Conservation (phyloP, 2,113 vertebrate species). For the Lampris megalopsis region DNA sequence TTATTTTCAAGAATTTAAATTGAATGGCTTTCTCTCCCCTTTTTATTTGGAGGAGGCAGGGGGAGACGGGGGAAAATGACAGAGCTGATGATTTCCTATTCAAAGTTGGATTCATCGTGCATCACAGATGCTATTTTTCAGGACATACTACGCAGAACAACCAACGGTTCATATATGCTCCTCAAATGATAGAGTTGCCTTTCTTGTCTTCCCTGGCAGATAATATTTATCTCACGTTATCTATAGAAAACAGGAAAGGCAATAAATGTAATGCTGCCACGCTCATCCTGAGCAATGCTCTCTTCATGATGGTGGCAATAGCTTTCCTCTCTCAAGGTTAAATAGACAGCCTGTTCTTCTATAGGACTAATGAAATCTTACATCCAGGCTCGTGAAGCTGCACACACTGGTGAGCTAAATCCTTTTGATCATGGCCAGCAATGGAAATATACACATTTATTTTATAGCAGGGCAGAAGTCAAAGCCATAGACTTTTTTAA, state of each 20-base stretch:
- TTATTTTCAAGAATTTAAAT: conserved; percentile 1
- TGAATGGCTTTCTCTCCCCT: conserved; percentile 8
- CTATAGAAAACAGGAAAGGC: conserved; percentile 15
- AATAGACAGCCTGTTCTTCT: conserved; percentile 38
- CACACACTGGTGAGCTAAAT: conserved; percentile 43
- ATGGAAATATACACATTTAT: conserved; percentile 46
- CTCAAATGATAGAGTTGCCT: conserved; percentile 17
- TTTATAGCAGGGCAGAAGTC: conserved; percentile 46
- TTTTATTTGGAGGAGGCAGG: background rate
- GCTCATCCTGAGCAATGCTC: conserved; percentile 8
- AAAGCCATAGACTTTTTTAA: conserved; percentile 18
- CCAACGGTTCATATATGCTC: background rate
- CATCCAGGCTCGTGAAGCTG: conserved; percentile 45
- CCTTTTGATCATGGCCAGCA: conserved; percentile 30
- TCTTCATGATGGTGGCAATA: conserved; percentile 38
- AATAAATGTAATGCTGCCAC: conserved; percentile 25
- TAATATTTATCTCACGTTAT: conserved; percentile 26
- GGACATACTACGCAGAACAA: conserved; percentile 1
- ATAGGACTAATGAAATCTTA: conserved; percentile 54
- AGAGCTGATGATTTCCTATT: conserved; percentile 13
- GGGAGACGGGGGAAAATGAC: conserved; percentile 26
- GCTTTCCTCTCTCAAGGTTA: conserved; percentile 53
- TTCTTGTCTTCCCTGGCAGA: background rate
- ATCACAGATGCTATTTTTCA: background rate
- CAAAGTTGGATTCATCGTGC: conserved; percentile 6